phyloP scores from a whole-genome alignment of 1,140 invertebrate species.

The Alviniconcha marisindica region DNA sequence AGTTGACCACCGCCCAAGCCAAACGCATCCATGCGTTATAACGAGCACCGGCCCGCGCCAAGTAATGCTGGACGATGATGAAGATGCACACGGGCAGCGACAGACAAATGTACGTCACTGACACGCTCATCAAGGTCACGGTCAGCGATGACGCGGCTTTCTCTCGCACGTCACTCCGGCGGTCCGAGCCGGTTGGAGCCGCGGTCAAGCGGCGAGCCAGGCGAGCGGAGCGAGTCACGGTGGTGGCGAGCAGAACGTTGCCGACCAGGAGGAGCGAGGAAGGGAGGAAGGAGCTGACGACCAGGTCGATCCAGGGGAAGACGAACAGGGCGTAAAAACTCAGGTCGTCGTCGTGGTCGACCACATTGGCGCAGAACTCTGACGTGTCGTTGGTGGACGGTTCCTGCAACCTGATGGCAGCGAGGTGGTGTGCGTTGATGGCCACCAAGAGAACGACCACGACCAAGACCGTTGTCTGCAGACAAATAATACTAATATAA shows the following conservation, averaged over 20 bases:
- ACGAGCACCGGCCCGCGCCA: not conserved
- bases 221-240: not conserved
- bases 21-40: no score
- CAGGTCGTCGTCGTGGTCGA: not conserved
- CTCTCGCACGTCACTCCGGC: not conserved
- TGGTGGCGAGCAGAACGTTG: not conserved
- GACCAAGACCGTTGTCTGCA: not conserved
- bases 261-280: constrained; percentile 2
- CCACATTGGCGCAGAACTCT: not conserved
- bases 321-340: not conserved
- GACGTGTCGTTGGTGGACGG: not conserved
- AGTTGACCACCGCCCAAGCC: constrained; percentile 23
- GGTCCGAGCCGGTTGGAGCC: not conserved
- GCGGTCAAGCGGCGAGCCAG: not conserved
- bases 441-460: not conserved
- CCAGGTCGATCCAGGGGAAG: constrained; percentile 6
- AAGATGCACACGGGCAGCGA: not conserved
- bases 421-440: not conserved
- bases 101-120: not conserved
- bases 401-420: not conserved
- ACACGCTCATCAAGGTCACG: constrained; percentile 15
- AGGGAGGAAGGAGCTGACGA: not conserved
- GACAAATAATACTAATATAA: not conserved
- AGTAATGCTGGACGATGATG: not conserved
- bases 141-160: constrained; percentile 24